phyloP scores from a whole-genome alignment of 2,888 invertebrate genomes.

The Chouioia cunea region DNA sequence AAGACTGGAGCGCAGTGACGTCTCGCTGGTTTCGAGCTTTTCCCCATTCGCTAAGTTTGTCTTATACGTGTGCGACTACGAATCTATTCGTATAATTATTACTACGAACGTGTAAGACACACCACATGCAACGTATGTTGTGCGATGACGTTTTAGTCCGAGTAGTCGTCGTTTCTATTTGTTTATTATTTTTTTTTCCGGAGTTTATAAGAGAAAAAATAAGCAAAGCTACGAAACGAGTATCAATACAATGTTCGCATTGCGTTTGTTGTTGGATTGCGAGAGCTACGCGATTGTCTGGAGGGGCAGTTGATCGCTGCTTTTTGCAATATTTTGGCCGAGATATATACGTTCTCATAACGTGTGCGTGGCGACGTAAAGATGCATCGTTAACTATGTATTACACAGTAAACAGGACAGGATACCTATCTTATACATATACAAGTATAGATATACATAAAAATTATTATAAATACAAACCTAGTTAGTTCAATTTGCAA shows the following conservation, averaged over 20 bases:
- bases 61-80: constrained; percentile 31
- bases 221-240: neutral
- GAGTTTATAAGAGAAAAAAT: neutral
- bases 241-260: constrained; percentile 29
- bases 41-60: constrained; percentile 35
- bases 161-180: constrained; percentile 32
- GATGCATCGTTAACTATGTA: constrained; percentile 52
- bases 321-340: neutral
- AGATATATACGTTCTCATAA: constrained; percentile 18
- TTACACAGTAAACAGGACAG: constrained; percentile 52
- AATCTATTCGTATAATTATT: constrained; percentile 31
- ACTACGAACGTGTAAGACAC: neutral
- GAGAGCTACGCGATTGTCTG: no score
- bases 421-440: constrained; percentile 64
- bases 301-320: no score
- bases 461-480: constrained; percentile 54
- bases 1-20: constrained; percentile 30
- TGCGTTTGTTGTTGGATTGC: no score
- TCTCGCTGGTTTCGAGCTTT: constrained; percentile 40
- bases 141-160: constrained; percentile 36
- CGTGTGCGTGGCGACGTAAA: constrained; percentile 48
- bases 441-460: constrained; percentile 57
- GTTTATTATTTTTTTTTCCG: constrained; percentile 14
- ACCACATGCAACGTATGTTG: neutral
- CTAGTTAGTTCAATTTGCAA: constrained; percentile 67